Percentiles rank a stretch among this genome's conserved stretches.
Evolutionary conservation across 2,113 vertebrate species (phyloP).

Genomic region (Trichomycterus rosablanca): DNA sequence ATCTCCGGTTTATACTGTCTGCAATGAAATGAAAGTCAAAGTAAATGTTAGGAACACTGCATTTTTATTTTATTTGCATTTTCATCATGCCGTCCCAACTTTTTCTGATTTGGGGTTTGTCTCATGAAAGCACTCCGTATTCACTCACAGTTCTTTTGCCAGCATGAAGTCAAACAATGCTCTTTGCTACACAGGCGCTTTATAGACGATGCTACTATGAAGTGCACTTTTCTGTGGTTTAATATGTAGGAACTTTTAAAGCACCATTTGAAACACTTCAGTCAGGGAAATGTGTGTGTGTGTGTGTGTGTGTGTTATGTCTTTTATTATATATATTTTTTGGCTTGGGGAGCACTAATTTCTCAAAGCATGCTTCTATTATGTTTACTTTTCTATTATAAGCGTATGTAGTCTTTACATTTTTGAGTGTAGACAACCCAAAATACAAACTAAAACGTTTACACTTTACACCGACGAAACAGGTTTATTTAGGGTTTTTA

Average conservation of each 20-base stretch:
- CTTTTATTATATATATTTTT: constrained; percentile 11
- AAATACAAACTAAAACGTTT: too few relatives aligned
- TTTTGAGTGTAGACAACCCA: too few relatives aligned
- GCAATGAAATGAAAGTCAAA: too few relatives aligned
- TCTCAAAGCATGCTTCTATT: background rate
- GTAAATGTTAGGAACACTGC: too few relatives aligned
- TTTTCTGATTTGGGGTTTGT: too few relatives aligned
- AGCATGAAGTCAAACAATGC: too few relatives aligned
- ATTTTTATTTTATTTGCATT: too few relatives aligned
- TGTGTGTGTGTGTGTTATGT: constrained; percentile 58
- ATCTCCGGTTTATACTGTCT: too few relatives aligned
- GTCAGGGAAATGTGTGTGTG: constrained; percentile 60
- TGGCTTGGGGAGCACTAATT: background rate
- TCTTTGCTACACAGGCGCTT: background rate
- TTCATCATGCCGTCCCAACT: too few relatives aligned
- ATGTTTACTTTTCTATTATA: background rate
- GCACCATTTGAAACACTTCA: constrained; percentile 55
- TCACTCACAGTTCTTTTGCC: background rate
- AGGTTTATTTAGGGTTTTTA: too few relatives aligned
- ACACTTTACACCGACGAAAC: too few relatives aligned
- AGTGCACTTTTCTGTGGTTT: constrained; percentile 31
- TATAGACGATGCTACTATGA: constrained; percentile 12
- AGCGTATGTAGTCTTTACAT: too few relatives aligned
- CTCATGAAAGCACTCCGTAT: background rate
- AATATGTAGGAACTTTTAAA: constrained; percentile 49